Evolutionary conservation across 2,113 vertebrate species (phyloP), one percentile per base, ranked within the genome.

Genomic region (Pseudorectes ferrugineus): DNA sequence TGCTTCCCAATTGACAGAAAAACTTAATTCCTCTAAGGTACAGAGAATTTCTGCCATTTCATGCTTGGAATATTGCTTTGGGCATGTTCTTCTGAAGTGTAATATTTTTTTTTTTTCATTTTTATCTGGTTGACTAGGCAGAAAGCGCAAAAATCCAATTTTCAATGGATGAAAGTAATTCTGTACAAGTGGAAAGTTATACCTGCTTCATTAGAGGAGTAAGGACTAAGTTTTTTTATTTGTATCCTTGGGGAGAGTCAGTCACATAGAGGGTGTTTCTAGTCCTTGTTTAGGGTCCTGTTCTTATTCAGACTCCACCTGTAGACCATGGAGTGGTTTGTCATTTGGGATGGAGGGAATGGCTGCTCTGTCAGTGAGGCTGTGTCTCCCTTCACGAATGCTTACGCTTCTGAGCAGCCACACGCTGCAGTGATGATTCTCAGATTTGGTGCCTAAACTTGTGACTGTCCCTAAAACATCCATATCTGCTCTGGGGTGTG

Each of bases 81-180:
- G 57, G 91, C 89, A 89, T 93, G 22, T 78, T 93, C 71, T 83
- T 96, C 72, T 92, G 83, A 92, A 93, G 61, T 92, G 26, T 76
- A 43, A 35, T 62, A 6, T 91, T 67, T 29, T 29, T 63, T 59
- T 62, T 55, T 65, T 46, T 33, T 17, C 5, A n/a, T 68, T 91
- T 86, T 94, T 85, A 63, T 89, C 61, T 89, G 29, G 35, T 72
- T 49, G 48, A 45, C 76, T 74, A 88, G 72, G 36, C 72, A 86
- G 79, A 80, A 76, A 43, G 83, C 0, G 0, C 42, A 86, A 70
- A 85, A 91, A 74, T 83, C 33, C 67, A 74, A 40, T 95, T 88
- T 88, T 84, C 38, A 55, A 8, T 81, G 76, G 40, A 29, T 71
- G 43, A 84, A 51, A 74, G 52, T 86, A 84, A 40, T 70, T 43